Evolutionary conservation across 2,797 vertebrate species (phyloP).

Genomic region (Falco berigora): DNA sequence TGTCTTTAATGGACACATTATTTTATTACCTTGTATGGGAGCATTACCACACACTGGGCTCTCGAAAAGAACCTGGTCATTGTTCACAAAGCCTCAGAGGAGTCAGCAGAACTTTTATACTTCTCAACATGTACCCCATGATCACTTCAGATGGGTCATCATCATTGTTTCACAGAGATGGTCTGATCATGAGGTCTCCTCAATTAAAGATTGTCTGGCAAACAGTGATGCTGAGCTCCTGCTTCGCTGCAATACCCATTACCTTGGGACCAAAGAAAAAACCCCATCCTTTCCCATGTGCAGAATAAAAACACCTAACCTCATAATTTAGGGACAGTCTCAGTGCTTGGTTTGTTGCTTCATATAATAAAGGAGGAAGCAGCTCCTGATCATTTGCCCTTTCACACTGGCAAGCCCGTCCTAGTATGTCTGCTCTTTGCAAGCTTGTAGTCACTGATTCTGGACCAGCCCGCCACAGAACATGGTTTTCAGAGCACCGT

Average conservation of each 20-base stretch:
- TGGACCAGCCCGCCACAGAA: background rate
- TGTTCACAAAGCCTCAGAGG: background rate
- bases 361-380: background rate
- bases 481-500: background rate
- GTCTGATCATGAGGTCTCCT: background rate
- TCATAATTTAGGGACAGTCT: background rate
- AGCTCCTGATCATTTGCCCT: background rate
- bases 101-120: background rate
- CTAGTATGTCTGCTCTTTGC: background rate
- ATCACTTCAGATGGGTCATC: background rate
- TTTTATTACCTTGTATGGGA: background rate
- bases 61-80: background rate
- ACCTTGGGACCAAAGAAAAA: background rate
- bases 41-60: background rate
- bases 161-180: background rate
- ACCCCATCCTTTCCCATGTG: background rate
- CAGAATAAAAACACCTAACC: background rate
- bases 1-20: background rate
- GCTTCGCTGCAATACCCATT: background rate
- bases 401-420: background rate
- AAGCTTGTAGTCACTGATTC: background rate
- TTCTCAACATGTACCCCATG: background rate
- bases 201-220: rapidly evolving
- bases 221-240: background rate
- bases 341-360: background rate